Evolutionary conservation across 2,113 vertebrate genomes (phyloP).

Genomic region (Neolamprologus kungweensis): DNA sequence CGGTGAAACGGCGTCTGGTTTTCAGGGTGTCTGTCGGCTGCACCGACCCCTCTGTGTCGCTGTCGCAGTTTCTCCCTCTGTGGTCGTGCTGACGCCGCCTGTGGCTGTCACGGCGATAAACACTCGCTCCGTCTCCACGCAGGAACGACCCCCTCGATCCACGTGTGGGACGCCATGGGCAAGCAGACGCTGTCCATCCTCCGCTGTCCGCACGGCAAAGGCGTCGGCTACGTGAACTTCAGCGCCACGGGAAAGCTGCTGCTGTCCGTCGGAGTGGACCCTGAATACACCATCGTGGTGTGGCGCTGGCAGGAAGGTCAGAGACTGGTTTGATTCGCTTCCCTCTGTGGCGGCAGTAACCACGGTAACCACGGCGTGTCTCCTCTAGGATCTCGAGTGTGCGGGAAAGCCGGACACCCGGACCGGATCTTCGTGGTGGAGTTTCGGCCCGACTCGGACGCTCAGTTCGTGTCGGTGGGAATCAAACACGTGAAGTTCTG

Average conservation of each 20-base stretch:
- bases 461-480: conserved; percentile 92
- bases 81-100: neutral
- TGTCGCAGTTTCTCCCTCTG: neutral
- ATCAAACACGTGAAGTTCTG: conserved; percentile 98
- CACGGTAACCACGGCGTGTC: fast-evolving
- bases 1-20: neutral
- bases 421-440: conserved; percentile 94
- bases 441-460: conserved; percentile 91
- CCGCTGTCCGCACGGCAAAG: conserved; percentile 87
- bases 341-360: neutral
- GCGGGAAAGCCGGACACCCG: conserved; percentile 81
- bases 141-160: conserved; percentile 89
- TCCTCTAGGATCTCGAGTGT: conserved; percentile 79
- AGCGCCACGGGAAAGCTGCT: conserved; percentile 93
- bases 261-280: conserved; percentile 88
- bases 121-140: neutral
- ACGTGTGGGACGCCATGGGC: conserved; percentile 91
- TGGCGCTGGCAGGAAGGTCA: conserved; percentile 98
- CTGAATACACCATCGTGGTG: conserved; percentile 88
- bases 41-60: neutral
- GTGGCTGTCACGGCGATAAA: fast-evolving
- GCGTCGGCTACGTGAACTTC: conserved; percentile 88
- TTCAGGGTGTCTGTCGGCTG: conserved; percentile 23
- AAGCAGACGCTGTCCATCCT: conserved; percentile 92
- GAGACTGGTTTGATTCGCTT: neutral